A percentile compares a stretch with the other conserved stretches of the same genome.
Evolutionary conservation across 2,888 invertebrate species (phyloP).

Genomic region (Cosmia pyralina): DNA sequence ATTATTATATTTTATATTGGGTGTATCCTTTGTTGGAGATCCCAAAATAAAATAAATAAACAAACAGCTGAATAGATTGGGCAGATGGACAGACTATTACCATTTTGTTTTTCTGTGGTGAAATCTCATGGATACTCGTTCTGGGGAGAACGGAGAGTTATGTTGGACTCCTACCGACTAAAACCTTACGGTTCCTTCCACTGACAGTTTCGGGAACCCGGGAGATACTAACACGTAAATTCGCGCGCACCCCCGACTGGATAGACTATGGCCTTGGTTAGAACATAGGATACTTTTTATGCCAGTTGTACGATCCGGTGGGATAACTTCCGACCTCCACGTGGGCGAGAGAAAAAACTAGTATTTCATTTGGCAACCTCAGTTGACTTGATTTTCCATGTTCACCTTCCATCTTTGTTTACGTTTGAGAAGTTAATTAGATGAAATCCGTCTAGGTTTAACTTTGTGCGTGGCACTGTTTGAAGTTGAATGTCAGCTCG

Average conservation of each 20-base stretch:
- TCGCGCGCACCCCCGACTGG: not conserved
- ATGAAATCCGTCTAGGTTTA: slow-evolving; percentile 25
- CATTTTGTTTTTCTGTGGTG: not conserved
- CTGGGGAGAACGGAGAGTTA: not conserved
- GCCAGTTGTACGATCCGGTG: not conserved
- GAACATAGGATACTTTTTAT: not conserved
- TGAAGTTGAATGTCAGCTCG: slow-evolving; percentile 40
- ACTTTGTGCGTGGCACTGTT: slow-evolving; percentile 26
- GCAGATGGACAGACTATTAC: not conserved
- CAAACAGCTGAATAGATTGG: not conserved
- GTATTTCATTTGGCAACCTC: not conserved
- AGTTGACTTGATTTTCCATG: slow-evolving; percentile 19
- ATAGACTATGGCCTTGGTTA: not conserved
- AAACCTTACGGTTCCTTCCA: not conserved
- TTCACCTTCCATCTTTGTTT: slow-evolving; percentile 15
- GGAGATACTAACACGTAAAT: not conserved
- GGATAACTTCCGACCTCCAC: not conserved
- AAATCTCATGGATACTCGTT: not conserved
- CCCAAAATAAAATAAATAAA: no score
- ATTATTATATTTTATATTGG: no score
- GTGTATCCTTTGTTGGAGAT: no score
- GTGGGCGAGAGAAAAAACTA: not conserved
- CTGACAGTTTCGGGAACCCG: not conserved
- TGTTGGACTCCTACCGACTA: not conserved
- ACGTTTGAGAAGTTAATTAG: slow-evolving; percentile 16